Percentiles rank a stretch among this genome's conserved stretches.
Conservation (phyloP, 2,888 invertebrate species). For the Zeuzera pyrina region DNA sequence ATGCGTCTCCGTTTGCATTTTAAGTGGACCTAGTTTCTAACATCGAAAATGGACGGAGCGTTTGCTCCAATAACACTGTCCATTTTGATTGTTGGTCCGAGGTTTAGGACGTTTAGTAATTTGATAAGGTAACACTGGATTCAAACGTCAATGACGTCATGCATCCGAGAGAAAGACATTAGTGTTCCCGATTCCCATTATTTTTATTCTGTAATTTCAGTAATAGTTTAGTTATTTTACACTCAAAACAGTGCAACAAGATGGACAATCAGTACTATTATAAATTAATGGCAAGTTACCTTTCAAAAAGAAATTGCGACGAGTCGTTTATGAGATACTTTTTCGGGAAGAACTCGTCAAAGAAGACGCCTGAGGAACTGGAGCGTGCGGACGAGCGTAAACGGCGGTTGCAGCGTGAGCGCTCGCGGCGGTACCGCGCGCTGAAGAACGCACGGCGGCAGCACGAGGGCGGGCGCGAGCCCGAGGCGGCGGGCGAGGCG, state of each 20-base stretch:
- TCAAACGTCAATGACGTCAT: constrained; percentile 52
- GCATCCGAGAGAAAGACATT: constrained; percentile 17
- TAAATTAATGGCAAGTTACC: constrained; percentile 63
- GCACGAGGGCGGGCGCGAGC: constrained; percentile 45
- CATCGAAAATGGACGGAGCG: no score
- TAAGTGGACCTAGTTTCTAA: no score
- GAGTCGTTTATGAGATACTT: constrained; percentile 68
- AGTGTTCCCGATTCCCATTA: constrained; percentile 56
- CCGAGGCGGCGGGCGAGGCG: constrained; percentile 31
- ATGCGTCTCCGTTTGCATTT: no score
- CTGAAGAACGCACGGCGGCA: constrained; percentile 61
- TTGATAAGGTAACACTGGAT: no score
- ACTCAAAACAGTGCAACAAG: not conserved
- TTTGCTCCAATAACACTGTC: no score
- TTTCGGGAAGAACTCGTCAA: constrained; percentile 58
- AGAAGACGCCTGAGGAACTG: constrained; percentile 59
- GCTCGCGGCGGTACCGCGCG: constrained; percentile 59
- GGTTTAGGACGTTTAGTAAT: no score
- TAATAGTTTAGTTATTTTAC: constrained; percentile 21
- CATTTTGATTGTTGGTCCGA: no score
- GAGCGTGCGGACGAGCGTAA: constrained; percentile 63
- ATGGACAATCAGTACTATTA: constrained; percentile 69
- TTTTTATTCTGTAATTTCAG: constrained; percentile 64
- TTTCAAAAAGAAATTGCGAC: constrained; percentile 65
- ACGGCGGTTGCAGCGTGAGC: constrained; percentile 54